phyloP scores from a whole-genome alignment of 92 coral and sea anemone species.

The Parazoanthus atlanticus region DNA sequence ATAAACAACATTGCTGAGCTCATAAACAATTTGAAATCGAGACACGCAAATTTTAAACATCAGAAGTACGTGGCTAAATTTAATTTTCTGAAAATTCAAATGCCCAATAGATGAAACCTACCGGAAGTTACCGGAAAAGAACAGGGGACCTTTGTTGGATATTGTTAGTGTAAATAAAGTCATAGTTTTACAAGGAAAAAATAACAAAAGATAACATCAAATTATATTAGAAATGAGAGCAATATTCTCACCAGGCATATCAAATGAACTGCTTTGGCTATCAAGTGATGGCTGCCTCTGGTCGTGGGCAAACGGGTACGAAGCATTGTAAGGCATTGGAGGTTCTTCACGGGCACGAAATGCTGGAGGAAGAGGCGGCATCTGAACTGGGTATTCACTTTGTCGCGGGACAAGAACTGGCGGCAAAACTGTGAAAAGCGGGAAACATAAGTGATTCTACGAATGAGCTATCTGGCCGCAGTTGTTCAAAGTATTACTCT shows the following conservation, averaged over 20 bases:
- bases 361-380: slow-evolving; percentile 37
- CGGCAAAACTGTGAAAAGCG: slow-evolving; percentile 28
- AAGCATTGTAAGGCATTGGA: slow-evolving; percentile 43
- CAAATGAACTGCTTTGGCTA: slow-evolving; percentile 37
- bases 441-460: not conserved
- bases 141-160: slow-evolving; percentile 1
- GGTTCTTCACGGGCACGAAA: slow-evolving; percentile 36
- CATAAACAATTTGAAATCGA: not conserved
- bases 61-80: not conserved
- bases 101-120: not conserved
- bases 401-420: slow-evolving; percentile 38
- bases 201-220: not conserved
- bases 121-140: not conserved
- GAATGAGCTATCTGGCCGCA: not conserved
- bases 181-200: not conserved
- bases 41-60: not conserved
- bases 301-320: slow-evolving; percentile 25
- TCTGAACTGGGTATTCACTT: slow-evolving; percentile 35
- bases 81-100: not conserved
- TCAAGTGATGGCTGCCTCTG: slow-evolving; percentile 34
- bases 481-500: not conserved
- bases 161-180: not conserved
- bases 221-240: not conserved
- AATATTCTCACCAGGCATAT: slow-evolving; percentile 42
- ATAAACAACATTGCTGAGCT: not conserved